A percentile compares a stretch with the other conserved stretches of the same genome.
Conservation (phyloP, 2,113 vertebrate species). For the Gambusia affinis region DNA sequence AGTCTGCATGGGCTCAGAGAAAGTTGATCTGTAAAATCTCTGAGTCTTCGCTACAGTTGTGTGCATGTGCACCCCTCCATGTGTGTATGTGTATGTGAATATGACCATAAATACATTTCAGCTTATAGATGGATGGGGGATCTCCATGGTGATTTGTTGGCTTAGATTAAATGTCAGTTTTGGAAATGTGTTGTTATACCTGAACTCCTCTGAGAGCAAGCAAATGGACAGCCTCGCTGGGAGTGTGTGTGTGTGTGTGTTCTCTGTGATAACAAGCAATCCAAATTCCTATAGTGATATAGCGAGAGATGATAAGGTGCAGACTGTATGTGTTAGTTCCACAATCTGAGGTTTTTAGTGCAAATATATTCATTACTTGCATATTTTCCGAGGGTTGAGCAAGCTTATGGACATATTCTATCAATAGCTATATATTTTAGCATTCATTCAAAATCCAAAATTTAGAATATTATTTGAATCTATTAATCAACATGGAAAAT, state of each 20-base stretch:
- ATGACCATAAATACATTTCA: slow-evolving; percentile 60
- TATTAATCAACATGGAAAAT: too few species aligned
- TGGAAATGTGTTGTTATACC: slow-evolving; percentile 77
- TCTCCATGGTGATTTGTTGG: slow-evolving; percentile 80
- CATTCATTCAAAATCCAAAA: too few species aligned
- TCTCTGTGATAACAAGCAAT: slow-evolving; percentile 27
- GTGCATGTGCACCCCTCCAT: not conserved
- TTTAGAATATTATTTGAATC: too few species aligned
- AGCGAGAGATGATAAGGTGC: not conserved
- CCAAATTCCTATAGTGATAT: slow-evolving; percentile 13
- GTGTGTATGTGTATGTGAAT: slow-evolving; percentile 22
- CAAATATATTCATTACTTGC: not conserved
- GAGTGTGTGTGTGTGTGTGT: not conserved
- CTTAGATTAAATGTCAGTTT: slow-evolving; percentile 82
- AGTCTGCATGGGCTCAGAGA: slow-evolving; percentile 57
- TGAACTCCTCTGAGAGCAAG: slow-evolving; percentile 52
- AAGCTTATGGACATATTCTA: not conserved
- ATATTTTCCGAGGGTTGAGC: not conserved
- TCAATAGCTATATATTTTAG: too few species aligned
- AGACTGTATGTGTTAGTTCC: not conserved
- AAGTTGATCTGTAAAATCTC: slow-evolving; percentile 67
- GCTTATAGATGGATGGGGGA: slow-evolving; percentile 58
- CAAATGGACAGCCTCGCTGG: slow-evolving; percentile 22
- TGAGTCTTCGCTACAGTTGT: slow-evolving; percentile 32
- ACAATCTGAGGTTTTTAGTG: not conserved